A percentile compares a stretch with the other conserved stretches of the same genome.
phyloP scores from a whole-genome alignment of 1,140 invertebrate species.

The Globodera rostochiensis region DNA sequence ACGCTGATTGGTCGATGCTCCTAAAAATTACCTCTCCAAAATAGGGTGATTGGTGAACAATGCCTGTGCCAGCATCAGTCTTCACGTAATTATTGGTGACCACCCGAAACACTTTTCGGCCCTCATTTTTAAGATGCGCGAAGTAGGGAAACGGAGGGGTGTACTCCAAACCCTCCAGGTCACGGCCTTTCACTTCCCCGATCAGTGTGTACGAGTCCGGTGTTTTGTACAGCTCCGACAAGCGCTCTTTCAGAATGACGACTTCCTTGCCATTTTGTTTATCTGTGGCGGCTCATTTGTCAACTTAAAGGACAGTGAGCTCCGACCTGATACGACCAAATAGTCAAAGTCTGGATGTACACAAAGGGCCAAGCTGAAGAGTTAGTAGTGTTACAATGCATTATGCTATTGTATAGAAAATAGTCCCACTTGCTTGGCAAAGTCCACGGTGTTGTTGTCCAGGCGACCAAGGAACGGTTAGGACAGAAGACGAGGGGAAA shows the following conservation, averaged over 20 bases:
- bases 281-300: slow-evolving; percentile 33
- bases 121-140: slow-evolving; percentile 65
- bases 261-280: slow-evolving; percentile 75
- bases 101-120: slow-evolving; percentile 78
- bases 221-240: slow-evolving; percentile 81
- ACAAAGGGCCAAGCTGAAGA: slow-evolving; percentile 77
- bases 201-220: slow-evolving; percentile 65
- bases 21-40: slow-evolving; percentile 80
- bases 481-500: slow-evolving; percentile 68
- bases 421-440: slow-evolving; percentile 80
- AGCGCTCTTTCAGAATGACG: slow-evolving; percentile 84
- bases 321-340: slow-evolving; percentile 74
- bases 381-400: too few relatives aligned
- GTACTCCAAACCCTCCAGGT: slow-evolving; percentile 81
- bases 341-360: slow-evolving; percentile 88
- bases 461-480: slow-evolving; percentile 79
- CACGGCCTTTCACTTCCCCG: slow-evolving; percentile 76
- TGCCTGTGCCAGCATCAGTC: slow-evolving; percentile 93
- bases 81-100: slow-evolving; percentile 90
- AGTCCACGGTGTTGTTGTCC: slow-evolving; percentile 99
- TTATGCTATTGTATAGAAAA: too few relatives aligned
- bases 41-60: slow-evolving; percentile 97
- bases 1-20: too few relatives aligned
- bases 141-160: slow-evolving; percentile 92
- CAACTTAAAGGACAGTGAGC: not conserved